These are phyloP conservation scores for Disparrhopalites patrizii DNA, from an alignment of 2,888 invertebrate genomes.

Conservation along the genomic window DNA sequence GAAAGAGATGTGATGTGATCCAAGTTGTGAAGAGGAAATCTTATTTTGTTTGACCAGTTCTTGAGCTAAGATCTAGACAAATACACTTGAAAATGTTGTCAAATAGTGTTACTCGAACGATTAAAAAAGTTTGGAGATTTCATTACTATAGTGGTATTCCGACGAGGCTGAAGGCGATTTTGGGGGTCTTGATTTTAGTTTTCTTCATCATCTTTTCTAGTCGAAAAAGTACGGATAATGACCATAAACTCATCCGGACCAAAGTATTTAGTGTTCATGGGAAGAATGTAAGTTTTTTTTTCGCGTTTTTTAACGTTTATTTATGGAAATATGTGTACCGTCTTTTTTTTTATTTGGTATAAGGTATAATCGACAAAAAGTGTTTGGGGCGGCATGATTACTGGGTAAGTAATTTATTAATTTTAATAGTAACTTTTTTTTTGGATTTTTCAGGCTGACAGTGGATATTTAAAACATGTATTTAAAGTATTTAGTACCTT, in stretches of 20 bases:
- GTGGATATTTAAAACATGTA: conserved; percentile 75
- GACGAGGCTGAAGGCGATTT: neutral
- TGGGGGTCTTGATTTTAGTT: conserved; percentile 1
- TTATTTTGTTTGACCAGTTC: too few species aligned
- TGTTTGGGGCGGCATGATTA: too few species aligned
- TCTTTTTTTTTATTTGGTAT: neutral
- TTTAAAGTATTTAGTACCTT: conserved; percentile 69
- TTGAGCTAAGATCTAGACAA: too few species aligned
- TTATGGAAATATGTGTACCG: neutral
- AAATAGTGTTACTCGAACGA: neutral
- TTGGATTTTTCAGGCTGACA: conserved; percentile 54
- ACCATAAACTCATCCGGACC: neutral
- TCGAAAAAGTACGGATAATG: conserved; percentile 12
- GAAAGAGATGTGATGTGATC: too few species aligned
- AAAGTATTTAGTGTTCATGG: conserved; percentile 48
- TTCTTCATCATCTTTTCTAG: conserved; percentile 13
- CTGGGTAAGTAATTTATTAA: neutral
- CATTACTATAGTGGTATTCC: conserved; percentile 9
- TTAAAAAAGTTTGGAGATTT: conserved; percentile 11
- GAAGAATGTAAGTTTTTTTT: conserved; percentile 38
- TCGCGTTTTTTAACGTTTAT: neutral
- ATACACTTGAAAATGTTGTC: neutral
- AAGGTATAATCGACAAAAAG: too few species aligned
- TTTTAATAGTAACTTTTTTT: neutral
- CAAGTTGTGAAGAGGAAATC: too few species aligned